Evolutionary conservation across 2,113 vertebrate genomes (phyloP).

Genomic region (Andinoacara biseriatus): DNA sequence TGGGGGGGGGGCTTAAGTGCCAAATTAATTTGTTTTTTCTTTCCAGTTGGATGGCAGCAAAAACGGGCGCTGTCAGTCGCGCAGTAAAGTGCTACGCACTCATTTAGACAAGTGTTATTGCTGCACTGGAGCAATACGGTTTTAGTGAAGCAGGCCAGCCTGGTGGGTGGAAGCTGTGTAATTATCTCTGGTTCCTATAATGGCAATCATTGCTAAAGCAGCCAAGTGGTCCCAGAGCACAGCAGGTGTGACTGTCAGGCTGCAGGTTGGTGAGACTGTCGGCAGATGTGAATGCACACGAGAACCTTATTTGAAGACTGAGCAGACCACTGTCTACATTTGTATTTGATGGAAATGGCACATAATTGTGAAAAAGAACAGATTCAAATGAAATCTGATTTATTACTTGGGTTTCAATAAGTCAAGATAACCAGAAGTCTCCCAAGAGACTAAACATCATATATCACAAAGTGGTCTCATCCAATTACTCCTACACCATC

Average conservation of each 20-base stretch:
- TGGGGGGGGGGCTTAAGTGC: constrained; percentile 78
- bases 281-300: constrained; percentile 25
- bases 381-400: constrained; percentile 56
- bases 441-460: constrained; percentile 20
- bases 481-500: background rate
- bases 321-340: background rate
- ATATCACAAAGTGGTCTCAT: constrained; percentile 34
- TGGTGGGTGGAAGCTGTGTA: constrained; percentile 72
- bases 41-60: constrained; percentile 90
- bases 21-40: constrained; percentile 89
- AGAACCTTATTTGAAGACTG: constrained; percentile 4
- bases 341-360: background rate
- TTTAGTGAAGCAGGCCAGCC: constrained; percentile 56
- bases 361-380: constrained; percentile 22
- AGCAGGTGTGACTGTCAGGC: constrained; percentile 68
- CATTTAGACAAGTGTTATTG: constrained; percentile 90
- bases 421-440: constrained; percentile 14
- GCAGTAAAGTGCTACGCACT: constrained; percentile 90
- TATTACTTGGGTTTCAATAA: constrained; percentile 35
- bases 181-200: constrained; percentile 78
- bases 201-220: constrained; percentile 73
- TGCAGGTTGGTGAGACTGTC: constrained; percentile 40
- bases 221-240: constrained; percentile 63
- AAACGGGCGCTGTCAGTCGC: constrained; percentile 89
- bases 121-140: constrained; percentile 72